Evolutionary conservation across 2,113 vertebrate genomes (phyloP).

Genomic region (Austrofundulus limnaeus): DNA sequence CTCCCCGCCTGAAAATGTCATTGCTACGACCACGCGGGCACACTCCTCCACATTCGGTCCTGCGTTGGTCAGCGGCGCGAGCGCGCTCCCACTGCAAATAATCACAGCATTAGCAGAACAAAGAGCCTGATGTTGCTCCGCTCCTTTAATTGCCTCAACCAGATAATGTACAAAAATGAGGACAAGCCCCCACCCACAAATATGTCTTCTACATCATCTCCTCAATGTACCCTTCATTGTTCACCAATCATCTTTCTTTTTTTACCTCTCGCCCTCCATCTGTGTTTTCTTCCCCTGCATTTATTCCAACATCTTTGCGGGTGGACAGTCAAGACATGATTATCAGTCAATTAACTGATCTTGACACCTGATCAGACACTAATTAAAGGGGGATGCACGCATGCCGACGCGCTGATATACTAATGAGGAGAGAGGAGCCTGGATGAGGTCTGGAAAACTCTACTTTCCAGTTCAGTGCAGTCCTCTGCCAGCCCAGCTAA

Average conservation of each 20-base stretch:
- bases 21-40: background rate
- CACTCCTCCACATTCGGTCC: background rate
- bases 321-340: constrained; percentile 46
- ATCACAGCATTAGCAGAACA: constrained; percentile 1
- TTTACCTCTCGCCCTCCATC: constrained; percentile 6
- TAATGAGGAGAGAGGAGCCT: background rate
- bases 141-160: constrained; percentile 30
- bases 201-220: constrained; percentile 20
- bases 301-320: constrained; percentile 10
- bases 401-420: constrained; percentile 4
- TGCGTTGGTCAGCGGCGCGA: constrained; percentile 6
- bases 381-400: constrained; percentile 23
- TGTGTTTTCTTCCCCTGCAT: constrained; percentile 2
- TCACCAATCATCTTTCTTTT: background rate
- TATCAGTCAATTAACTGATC: constrained; percentile 55
- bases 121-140: background rate
- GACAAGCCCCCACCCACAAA: constrained; percentile 39
- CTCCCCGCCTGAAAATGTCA: constrained; percentile 50
- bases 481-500: constrained; percentile 29
- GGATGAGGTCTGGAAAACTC: constrained; percentile 18
- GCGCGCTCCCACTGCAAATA: constrained; percentile 4
- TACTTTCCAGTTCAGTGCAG: constrained; percentile 9
- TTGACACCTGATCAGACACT: constrained; percentile 57
- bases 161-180: constrained; percentile 26
- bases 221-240: constrained; percentile 19